Percentiles rank a stretch among this genome's conserved stretches.
phyloP scores from a whole-genome alignment of 2,113 vertebrate genomes.

The Zosterops hypoxanthus region DNA sequence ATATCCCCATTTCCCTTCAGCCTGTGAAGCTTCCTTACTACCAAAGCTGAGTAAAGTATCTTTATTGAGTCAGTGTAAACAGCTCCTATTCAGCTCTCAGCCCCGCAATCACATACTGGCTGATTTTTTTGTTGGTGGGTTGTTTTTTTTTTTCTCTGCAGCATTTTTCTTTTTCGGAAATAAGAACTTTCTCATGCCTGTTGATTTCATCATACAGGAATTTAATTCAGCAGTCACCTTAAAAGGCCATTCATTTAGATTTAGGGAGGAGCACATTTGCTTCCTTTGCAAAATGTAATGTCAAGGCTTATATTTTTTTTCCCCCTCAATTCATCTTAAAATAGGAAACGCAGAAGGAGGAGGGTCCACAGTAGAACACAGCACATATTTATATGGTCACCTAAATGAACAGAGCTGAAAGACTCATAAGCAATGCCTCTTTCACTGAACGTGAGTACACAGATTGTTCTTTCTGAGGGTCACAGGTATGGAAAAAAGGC shows the following conservation, averaged over 20 bases:
- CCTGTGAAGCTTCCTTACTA: constrained; percentile 50
- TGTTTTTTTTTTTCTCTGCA: not conserved
- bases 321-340: not conserved
- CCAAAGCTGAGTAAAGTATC: constrained; percentile 22
- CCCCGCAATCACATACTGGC: not conserved
- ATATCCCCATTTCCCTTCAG: constrained; percentile 62
- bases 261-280: constrained; percentile 30
- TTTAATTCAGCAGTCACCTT: constrained; percentile 63
- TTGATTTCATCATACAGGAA: constrained; percentile 59
- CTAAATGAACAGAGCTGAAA: not conserved
- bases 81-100: constrained; percentile 14
- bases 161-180: constrained; percentile 40
- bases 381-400: not conserved
- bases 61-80: constrained; percentile 46
- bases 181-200: constrained; percentile 17
- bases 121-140: not conserved
- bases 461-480: not conserved
- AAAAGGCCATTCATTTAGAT: constrained; percentile 59
- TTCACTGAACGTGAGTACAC: not conserved
- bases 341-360: not conserved
- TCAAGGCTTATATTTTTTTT: not conserved
- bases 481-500: not conserved
- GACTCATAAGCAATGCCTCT: not conserved
- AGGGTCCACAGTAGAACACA: not conserved
- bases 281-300: constrained; percentile 47